Percentiles rank a stretch among this genome's conserved stretches.
Conservation (phyloP, 2,797 vertebrate species). For the Lutjanus campechanus region DNA sequence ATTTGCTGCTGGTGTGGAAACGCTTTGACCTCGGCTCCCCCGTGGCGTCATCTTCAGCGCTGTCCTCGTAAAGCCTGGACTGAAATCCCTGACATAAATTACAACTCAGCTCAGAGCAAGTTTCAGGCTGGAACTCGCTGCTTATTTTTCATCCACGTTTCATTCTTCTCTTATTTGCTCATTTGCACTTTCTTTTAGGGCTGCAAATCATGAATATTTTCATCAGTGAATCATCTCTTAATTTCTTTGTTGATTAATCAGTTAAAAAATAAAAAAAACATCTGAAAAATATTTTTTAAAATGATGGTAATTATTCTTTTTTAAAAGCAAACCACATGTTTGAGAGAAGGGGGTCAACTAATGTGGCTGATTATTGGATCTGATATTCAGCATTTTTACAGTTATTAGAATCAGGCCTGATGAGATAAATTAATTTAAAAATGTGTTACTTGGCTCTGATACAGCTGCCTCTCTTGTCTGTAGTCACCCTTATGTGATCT, state of each 20-base stretch:
- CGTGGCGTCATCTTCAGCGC: background rate
- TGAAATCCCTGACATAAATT: constrained; percentile 16
- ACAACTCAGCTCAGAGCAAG: background rate
- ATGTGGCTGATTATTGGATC: too few relatives aligned
- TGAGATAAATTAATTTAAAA: too few relatives aligned
- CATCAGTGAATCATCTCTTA: background rate
- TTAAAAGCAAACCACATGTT: background rate
- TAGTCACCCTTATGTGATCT: too few relatives aligned
- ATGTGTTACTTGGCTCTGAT: too few relatives aligned
- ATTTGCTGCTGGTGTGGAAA: constrained; percentile 39
- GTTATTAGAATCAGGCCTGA: too few relatives aligned
- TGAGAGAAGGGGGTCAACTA: background rate
- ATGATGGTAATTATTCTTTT: background rate
- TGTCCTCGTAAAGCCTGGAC: background rate
- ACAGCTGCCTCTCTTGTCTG: too few relatives aligned
- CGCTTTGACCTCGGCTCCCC: constrained; percentile 34
- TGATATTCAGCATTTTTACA: too few relatives aligned
- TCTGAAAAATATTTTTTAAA: background rate
- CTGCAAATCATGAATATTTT: background rate
- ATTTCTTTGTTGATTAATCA: background rate
- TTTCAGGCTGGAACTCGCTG: constrained; percentile 3
- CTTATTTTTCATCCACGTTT: background rate
- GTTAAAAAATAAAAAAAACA: background rate
- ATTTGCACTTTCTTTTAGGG: background rate
- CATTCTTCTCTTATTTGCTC: background rate